These are phyloP conservation scores for Drosophila infuscata DNA, from an alignment of 2,888 invertebrate genomes.

Conservation along the genomic window DNA sequence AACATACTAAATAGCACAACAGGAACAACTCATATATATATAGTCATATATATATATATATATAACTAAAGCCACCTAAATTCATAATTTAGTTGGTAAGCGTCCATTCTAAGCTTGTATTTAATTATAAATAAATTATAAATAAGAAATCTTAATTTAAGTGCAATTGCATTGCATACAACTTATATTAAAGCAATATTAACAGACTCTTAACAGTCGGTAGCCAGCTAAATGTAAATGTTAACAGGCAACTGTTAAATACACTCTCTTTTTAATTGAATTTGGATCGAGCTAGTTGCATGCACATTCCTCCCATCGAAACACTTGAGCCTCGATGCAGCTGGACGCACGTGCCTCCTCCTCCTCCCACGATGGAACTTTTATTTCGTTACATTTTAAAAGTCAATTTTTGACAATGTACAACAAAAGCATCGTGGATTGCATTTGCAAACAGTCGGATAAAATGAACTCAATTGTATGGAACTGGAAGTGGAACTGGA, in stretches of 20 bases:
- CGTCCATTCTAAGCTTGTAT: background rate
- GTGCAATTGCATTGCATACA: background rate
- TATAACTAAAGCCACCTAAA: background rate
- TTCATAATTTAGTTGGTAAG: background rate
- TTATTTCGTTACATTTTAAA: constrained; percentile 68
- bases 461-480: background rate
- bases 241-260: constrained; percentile 8
- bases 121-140: background rate
- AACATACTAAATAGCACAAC: background rate
- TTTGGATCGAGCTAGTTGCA: background rate
- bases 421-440: constrained; percentile 42
- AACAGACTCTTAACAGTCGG: background rate
- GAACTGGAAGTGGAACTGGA: background rate
- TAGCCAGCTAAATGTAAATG: background rate
- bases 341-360: constrained; percentile 14
- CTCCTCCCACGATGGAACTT: background rate
- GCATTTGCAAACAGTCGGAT: constrained; percentile 25
- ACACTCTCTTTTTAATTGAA: background rate
- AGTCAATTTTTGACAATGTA: constrained; percentile 57
- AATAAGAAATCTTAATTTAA: background rate
- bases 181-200: background rate
- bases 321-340: constrained; percentile 18
- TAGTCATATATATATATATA: too few species aligned
- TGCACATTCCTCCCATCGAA: background rate
- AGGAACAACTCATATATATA: background rate